Base-by-base conservation (phyloP, 2,888 invertebrate species). In the Brenthis hecate region DNA sequence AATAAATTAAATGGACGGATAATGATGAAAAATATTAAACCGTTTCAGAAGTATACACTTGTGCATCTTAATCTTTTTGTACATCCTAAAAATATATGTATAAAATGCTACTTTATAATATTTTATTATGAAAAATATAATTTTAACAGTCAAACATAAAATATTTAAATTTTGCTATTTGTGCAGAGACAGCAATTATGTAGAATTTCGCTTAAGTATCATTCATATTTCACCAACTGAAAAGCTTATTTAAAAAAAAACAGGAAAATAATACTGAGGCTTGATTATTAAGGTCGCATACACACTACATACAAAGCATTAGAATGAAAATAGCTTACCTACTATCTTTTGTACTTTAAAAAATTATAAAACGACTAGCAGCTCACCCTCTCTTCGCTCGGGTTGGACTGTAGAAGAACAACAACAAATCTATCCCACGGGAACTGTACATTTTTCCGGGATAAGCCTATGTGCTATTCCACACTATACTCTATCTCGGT, bases 211-310 rank as follows among this genome's bases (percentile, higher is more conserved):
- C 48, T 68, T 19, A 47, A 68, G 63, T 51, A 56, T 51, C 64
- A 51, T 68, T 60, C 68, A 23, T 19, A 55, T 65, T 64, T 55
- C 36, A 19, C 58, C 36, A 50, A 36, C 58, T 68, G 64, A 48
- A 54, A 60, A 58, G 62, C 53, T 62, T 68, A 55, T 65, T 66
- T 64, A 58, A 48, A 68, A 48, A 68, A 64, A 57, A 57, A 43
- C 13, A 36, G 36, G 55, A 51, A 56, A 62, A 62, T 56, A 62
- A 64, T 58, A 60, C 64, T 13, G 47, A 16, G 8, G 50, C 61
- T 65, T 68, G 57, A 61, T 63, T 57, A 50, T 58, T 55, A 56
- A 65, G 23, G 56, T 23, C n/a, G 19, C 53, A 67, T 36, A 62
- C 32, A 28, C 56, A 62, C 61, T 53, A 62, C 13, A 51, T 36